A percentile compares a stretch with the other conserved stretches of the same genome.
phyloP scores from a whole-genome alignment of 2,888 invertebrate genomes.

The Drosophila atripex region DNA sequence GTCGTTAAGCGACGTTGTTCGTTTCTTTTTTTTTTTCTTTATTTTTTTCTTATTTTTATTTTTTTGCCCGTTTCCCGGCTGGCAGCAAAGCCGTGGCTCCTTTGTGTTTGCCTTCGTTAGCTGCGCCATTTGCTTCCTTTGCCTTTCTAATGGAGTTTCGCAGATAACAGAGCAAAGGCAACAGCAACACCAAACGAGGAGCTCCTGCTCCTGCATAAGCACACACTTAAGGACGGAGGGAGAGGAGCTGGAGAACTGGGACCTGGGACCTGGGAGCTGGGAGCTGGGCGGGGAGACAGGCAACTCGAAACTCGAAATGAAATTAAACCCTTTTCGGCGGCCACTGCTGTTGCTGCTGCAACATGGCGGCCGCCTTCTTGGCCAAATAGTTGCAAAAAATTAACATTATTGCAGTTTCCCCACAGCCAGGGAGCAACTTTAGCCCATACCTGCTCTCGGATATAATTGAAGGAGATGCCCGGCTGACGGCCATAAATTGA shows the following conservation, averaged over 20 bases:
- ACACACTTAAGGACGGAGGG: conserved; percentile 75
- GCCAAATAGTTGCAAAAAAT: conserved; percentile 72
- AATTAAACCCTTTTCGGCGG: conserved; percentile 79
- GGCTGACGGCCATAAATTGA: conserved; percentile 56
- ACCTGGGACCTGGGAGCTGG: no score
- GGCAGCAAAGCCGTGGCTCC: conserved; percentile 18
- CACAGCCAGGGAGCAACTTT: not conserved
- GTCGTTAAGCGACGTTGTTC: conserved; percentile 76
- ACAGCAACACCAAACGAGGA: conserved; percentile 48
- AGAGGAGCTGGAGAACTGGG: conserved; percentile 28
- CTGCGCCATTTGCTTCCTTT: conserved; percentile 76
- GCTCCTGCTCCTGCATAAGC: conserved; percentile 69
- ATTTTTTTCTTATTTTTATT: conserved; percentile 11
- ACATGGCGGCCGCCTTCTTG: conserved; percentile 5
- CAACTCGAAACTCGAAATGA: conserved; percentile 59
- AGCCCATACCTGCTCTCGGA: conserved; percentile 38
- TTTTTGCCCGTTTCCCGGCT: conserved; percentile 54
- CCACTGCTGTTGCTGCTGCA: conserved; percentile 32
- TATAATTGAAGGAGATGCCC: conserved; percentile 61
- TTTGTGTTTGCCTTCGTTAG: conserved; percentile 65
- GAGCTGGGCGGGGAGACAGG: no score
- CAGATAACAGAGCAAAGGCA: conserved; percentile 68
- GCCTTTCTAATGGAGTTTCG: conserved; percentile 78
- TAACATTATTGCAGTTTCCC: conserved; percentile 70
- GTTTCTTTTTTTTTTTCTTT: conserved; percentile 14